Conservation (phyloP, 2,888 invertebrate genomes). For the Lutraria lutraria region DNA sequence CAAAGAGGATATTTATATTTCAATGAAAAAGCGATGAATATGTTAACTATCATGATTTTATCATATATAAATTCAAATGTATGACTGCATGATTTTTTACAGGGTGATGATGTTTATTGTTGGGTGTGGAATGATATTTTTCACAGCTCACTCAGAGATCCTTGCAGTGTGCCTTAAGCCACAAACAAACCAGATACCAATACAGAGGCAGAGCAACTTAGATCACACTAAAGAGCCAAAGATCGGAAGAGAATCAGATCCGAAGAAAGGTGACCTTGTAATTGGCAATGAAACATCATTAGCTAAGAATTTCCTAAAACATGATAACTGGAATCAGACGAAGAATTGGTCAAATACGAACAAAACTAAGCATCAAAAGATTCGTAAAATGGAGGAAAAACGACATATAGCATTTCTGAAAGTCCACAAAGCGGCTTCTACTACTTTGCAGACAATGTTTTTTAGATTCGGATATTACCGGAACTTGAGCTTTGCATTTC, state of each 20-base stretch:
- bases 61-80: no score
- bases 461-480: slow-evolving; percentile 46
- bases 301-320: background rate
- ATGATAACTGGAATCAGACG: background rate
- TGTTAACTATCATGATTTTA: no score
- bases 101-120: background rate
- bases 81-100: background rate
- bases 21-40: no score
- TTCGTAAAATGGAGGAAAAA: background rate
- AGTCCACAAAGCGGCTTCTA: slow-evolving; percentile 50
- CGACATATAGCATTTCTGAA: slow-evolving; percentile 48
- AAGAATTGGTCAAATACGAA: background rate
- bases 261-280: background rate
- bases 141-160: background rate
- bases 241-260: background rate
- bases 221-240: background rate
- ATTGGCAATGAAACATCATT: background rate
- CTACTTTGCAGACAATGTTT: slow-evolving; percentile 42
- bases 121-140: background rate
- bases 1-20: no score
- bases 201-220: background rate
- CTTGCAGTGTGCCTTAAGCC: background rate
- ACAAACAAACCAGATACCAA: background rate
- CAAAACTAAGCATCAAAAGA: background rate
- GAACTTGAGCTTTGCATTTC: slow-evolving; percentile 36